These are phyloP conservation scores for Labrus mixtus DNA, from an alignment of 2,113 vertebrate genomes.

Conservation along the genomic window DNA sequence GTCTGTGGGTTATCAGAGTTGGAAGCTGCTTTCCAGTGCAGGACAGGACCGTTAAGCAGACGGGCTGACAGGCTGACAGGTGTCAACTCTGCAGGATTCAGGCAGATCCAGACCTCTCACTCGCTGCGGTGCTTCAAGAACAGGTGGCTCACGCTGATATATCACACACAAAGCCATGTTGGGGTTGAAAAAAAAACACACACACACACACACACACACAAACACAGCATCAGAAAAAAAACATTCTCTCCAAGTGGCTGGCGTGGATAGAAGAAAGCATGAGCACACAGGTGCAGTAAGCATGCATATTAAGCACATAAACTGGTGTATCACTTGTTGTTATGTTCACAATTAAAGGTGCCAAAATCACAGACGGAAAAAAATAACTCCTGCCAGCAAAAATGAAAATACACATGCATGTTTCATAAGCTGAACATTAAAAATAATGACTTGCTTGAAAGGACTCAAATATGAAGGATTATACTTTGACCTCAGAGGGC, in stretches of 20 bases:
- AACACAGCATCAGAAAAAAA: not conserved
- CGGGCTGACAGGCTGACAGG: conserved; percentile 68
- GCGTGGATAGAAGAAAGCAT: not conserved
- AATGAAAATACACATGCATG: too few relatives aligned
- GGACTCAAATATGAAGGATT: too few relatives aligned
- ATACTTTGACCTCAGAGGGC: too few relatives aligned
- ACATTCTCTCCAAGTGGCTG: not conserved
- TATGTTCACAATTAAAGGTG: not conserved
- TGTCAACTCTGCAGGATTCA: conserved; percentile 60
- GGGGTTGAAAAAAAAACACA: conserved; percentile 13
- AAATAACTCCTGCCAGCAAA: too few relatives aligned
- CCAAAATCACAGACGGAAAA: not conserved
- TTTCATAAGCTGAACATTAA: too few relatives aligned
- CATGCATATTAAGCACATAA: not conserved
- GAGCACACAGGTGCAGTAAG: not conserved
- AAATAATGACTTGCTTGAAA: too few relatives aligned
- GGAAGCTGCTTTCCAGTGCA: conserved; percentile 41
- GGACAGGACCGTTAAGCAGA: conserved; percentile 59
- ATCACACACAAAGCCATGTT: conserved; percentile 16
- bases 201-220: not conserved
- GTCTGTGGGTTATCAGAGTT: conserved; percentile 54
- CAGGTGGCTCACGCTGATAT: conserved; percentile 68
- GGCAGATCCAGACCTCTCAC: conserved; percentile 53
- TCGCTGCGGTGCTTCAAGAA: conserved; percentile 47
- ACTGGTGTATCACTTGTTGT: not conserved